phyloP scores from a whole-genome alignment of 2,888 invertebrate species.

The Cabera pusaria region DNA sequence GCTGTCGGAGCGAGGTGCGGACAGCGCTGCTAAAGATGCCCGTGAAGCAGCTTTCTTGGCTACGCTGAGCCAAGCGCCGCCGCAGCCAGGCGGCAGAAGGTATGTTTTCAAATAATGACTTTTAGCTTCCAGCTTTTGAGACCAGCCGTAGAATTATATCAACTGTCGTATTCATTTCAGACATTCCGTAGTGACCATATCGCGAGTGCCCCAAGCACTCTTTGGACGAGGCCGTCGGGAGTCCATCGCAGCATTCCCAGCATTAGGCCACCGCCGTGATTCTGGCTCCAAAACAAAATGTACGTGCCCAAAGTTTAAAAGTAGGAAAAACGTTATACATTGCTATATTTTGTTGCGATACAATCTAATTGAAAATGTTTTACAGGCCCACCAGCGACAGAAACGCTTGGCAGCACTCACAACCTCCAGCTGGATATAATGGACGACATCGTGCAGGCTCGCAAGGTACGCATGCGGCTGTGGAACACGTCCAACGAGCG shows the following conservation, averaged over 20 bases:
- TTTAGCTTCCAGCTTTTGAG: too few species aligned
- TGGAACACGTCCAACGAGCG: constrained; percentile 92
- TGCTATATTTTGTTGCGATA: too few species aligned
- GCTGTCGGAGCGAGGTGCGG: constrained; percentile 89
- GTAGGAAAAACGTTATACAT: too few species aligned
- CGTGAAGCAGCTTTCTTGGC: constrained; percentile 92
- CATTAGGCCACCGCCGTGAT: constrained; percentile 72
- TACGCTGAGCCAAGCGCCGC: constrained; percentile 89
- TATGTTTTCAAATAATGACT: constrained; percentile 29
- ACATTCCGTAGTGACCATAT: constrained; percentile 94
- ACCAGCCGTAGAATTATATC: background rate
- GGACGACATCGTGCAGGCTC: constrained; percentile 93
- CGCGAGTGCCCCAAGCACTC: constrained; percentile 89
- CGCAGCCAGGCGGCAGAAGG: constrained; percentile 88
- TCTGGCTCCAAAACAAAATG: constrained; percentile 69
- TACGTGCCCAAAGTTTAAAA: too few species aligned
- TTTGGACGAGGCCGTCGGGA: constrained; percentile 91
- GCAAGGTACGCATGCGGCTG: constrained; percentile 92
- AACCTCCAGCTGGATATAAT: constrained; percentile 93
- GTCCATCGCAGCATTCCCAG: constrained; percentile 91
- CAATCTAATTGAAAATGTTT: constrained; percentile 15
- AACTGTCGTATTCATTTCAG: constrained; percentile 62
- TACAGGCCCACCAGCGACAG: constrained; percentile 88
- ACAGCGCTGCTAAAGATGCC: constrained; percentile 89
- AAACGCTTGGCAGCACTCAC: constrained; percentile 89